phyloP scores from a whole-genome alignment of 1,140 invertebrate genomes.

The Drosophila parabipectinata region DNA sequence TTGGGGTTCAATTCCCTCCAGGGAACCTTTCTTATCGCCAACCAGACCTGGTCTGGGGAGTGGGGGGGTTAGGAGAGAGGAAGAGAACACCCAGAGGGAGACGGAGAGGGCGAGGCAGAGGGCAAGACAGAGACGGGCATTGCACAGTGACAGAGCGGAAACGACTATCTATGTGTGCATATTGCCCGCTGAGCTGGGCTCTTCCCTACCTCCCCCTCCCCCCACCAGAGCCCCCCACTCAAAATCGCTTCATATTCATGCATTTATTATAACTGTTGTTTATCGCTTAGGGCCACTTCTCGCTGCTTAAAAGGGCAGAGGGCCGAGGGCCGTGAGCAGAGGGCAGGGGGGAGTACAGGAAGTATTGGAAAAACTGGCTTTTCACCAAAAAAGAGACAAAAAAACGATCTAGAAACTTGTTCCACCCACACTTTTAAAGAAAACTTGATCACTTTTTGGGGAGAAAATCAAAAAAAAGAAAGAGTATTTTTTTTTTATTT shows the following conservation, averaged over 20 bases:
- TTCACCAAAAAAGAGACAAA: background rate
- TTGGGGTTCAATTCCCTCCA: conserved; percentile 12
- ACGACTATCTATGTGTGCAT: conserved; percentile 9
- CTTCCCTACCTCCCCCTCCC: too few relatives aligned
- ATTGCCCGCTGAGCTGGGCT: conserved; percentile 3
- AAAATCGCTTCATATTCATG: conserved; percentile 33
- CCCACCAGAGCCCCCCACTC: background rate
- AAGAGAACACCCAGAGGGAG: background rate
- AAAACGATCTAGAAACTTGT: background rate
- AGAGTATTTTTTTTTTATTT: background rate
- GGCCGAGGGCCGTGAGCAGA: background rate
- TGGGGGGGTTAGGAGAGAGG: background rate
- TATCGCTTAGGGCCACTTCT: conserved; percentile 3
- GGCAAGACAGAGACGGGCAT: background rate
- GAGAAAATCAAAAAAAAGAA: background rate
- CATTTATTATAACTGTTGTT: conserved; percentile 40
- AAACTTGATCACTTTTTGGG: conserved; percentile 17
- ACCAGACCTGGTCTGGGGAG: background rate
- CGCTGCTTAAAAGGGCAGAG: background rate
- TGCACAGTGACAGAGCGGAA: conserved; percentile 35
- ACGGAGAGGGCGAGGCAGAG: background rate
- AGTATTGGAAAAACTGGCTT: conserved; percentile 32
- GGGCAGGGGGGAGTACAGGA: conserved; percentile 4
- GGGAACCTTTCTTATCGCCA: conserved; percentile 11
- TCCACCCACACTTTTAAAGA: conserved; percentile 23